Base-by-base conservation (phyloP, 2,888 invertebrate genomes). In the Drosophila planitibia region DNA sequence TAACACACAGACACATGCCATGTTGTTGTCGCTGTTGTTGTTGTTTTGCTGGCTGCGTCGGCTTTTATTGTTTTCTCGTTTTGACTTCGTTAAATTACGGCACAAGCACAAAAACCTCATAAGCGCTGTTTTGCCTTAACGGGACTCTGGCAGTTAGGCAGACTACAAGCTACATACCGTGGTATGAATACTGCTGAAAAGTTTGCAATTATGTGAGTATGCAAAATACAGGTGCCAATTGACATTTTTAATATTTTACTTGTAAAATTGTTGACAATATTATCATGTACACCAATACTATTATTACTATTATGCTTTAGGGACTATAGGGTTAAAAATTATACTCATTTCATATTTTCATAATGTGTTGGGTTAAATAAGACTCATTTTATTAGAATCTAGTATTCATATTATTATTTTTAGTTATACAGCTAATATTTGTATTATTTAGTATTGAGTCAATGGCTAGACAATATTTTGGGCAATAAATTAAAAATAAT, bases 51-150 rank as follows among this genome's bases (percentile, higher is more conserved):
- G 39, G 44, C 70, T 79, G 71, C 74, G 66, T 72, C 70, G 74
- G 70, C 63, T 64, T 85, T 90, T 91, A 91, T 91, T 92, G 92
- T 92, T 89, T 89, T 85, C 87, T 82, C 85, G 83, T 88, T 91
- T 91, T 91, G 90, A 92, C 91, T 89, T 92, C 83, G 92, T 91
- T 91, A 92, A 92, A 92, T 92, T 92, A 91, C 90, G 83, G 84
- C 91, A 92, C 87, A 92, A 87, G 79, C 91, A 91, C 85, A 92
- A 89, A 90, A 89, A 81, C 85, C 75, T 77, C 63, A 79, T 76
- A 78, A 88, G 54, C 81, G 79, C 67, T 76, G 76, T 77, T 74
- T 76, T 75, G 68, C 53, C 53, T 79, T 73, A 57, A 60, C 82
- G 41, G 39, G 52, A 39, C 39, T 37, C 28, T 57, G 58, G 37